Evolutionary conservation across 1,140 invertebrate species (phyloP).

Genomic region (Choristoneura fumiferana): DNA sequence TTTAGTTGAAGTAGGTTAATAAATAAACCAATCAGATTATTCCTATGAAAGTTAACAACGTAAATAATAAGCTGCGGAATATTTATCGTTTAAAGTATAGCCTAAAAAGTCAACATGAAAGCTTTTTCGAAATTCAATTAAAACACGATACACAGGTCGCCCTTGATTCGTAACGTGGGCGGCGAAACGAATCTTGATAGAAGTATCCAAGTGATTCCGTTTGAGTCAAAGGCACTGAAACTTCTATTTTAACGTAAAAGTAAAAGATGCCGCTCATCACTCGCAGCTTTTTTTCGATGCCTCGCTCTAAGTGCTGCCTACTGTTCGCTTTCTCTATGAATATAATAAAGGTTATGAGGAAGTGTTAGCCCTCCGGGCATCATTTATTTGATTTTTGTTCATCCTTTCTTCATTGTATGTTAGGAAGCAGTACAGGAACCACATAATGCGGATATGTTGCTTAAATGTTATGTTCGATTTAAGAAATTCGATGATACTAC

Average conservation of each 20-base stretch:
- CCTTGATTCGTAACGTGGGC: background rate
- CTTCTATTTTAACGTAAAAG: background rate
- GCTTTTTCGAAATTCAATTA: too few species aligned
- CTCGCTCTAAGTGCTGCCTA: background rate
- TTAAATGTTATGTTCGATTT: too few species aligned
- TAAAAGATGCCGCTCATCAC: background rate
- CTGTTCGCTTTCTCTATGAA: background rate
- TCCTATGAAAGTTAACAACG: too few species aligned
- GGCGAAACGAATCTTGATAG: constrained; percentile 14
- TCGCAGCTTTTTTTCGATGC: too few species aligned
- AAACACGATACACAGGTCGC: background rate
- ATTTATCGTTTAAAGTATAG: too few species aligned
- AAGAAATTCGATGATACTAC: too few species aligned
- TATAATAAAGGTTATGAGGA: constrained; percentile 1
- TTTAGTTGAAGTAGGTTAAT: too few species aligned
- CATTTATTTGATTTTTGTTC: constrained; percentile 16
- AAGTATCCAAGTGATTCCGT: constrained; percentile 16
- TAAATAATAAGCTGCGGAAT: too few species aligned
- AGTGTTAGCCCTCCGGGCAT: background rate
- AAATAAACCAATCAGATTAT: too few species aligned
- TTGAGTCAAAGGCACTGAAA: background rate
- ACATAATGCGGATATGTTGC: too few species aligned
- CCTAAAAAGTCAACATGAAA: too few species aligned
- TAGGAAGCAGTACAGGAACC: background rate
- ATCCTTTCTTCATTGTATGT: background rate